These are phyloP conservation scores for Aegotheles bennettii DNA, from an alignment of 2,113 vertebrate genomes.

Conservation along the genomic window DNA sequence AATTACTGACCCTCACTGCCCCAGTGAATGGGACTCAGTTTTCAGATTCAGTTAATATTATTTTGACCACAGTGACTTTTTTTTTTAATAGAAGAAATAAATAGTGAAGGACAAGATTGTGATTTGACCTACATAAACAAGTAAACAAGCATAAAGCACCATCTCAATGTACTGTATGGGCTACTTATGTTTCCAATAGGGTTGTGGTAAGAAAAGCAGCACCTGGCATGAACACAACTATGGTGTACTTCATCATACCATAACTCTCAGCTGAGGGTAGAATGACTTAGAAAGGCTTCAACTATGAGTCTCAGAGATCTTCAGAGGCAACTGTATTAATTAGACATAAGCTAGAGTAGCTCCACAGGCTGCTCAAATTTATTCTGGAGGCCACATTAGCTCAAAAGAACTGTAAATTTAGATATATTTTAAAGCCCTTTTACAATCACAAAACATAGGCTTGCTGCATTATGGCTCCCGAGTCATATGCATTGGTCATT, in stretches of 20 bases:
- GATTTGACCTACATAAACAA: neutral
- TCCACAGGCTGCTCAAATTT: neutral
- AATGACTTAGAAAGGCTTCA: neutral
- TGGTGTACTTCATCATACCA: neutral
- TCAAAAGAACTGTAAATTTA: neutral
- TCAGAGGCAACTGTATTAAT: neutral
- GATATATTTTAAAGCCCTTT: neutral
- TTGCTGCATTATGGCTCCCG: neutral
- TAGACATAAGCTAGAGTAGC: neutral
- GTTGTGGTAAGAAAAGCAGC: neutral
- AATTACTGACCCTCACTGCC: neutral
- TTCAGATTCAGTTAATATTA: neutral
- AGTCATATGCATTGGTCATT: neutral
- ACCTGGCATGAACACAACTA: fast-evolving
- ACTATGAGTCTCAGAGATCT: neutral
- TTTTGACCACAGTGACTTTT: no score
- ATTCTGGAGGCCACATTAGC: neutral
- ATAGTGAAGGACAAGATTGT: neutral
- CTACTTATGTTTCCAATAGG: neutral
- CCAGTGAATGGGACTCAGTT: neutral
- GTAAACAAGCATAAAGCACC: neutral
- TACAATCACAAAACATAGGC: neutral
- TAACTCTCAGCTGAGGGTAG: neutral
- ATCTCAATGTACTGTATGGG: neutral
- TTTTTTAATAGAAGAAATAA: neutral